A percentile compares a stretch with the other conserved stretches of the same genome.
These are phyloP conservation scores for Gadus macrocephalus DNA, from an alignment of 2,113 vertebrate genomes.

Conservation along the genomic window DNA sequence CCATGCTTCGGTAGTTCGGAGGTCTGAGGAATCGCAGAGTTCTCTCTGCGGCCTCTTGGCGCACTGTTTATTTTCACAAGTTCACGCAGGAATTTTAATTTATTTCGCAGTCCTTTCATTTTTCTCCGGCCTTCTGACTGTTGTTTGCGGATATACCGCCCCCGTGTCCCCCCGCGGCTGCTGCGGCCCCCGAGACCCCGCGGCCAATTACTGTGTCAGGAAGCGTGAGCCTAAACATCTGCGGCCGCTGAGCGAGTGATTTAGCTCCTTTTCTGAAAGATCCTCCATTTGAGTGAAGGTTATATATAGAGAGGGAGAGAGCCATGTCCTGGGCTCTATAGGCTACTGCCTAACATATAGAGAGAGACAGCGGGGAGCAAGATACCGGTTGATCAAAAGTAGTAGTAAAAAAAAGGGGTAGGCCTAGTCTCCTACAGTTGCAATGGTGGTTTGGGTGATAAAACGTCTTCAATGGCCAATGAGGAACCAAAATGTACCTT, in stretches of 20 bases:
- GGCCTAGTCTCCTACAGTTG: too few species aligned
- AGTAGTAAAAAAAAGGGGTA: too few species aligned
- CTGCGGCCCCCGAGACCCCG: conserved; percentile 37
- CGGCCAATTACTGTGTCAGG: conserved; percentile 92
- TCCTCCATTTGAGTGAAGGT: conserved; percentile 35
- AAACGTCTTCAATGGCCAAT: too few species aligned
- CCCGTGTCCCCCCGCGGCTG: conserved; percentile 45
- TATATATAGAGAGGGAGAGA: neutral
- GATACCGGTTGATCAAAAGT: too few species aligned
- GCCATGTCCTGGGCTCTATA: neutral
- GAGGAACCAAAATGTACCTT: too few species aligned
- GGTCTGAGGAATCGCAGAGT: conserved; percentile 87
- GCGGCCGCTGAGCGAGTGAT: conserved; percentile 75
- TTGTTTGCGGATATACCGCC: conserved; percentile 82
- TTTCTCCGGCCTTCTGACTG: conserved; percentile 72
- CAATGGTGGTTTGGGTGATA: too few species aligned
- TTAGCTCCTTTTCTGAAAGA: conserved; percentile 73
- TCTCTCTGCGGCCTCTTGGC: conserved; percentile 83
- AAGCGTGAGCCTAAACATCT: conserved; percentile 86
- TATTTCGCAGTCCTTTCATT: conserved; percentile 77
- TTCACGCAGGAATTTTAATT: conserved; percentile 97
- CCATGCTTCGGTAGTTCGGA: conserved; percentile 56
- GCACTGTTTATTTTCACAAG: conserved; percentile 98
- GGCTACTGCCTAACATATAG: too few species aligned
- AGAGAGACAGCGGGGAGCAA: too few species aligned